Conservation (phyloP, 2,113 vertebrate species). For the Brachypteracias leptosomus region DNA sequence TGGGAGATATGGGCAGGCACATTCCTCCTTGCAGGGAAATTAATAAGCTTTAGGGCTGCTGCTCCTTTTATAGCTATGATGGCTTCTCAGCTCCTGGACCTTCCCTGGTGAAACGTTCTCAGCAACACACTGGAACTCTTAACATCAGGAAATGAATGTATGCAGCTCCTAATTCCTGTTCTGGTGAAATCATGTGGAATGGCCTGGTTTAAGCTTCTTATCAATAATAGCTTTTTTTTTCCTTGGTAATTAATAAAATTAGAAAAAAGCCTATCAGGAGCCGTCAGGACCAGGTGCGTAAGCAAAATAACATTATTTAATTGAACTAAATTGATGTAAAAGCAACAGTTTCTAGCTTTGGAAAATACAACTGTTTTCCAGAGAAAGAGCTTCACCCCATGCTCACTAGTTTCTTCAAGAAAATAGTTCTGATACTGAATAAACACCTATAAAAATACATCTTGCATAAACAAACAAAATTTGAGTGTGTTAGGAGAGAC, state of each 20-base stretch:
- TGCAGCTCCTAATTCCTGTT: not conserved
- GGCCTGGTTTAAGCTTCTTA: conserved; percentile 39
- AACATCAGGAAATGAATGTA: fast-evolving
- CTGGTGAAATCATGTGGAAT: conserved; percentile 28
- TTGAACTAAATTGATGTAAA: not conserved
- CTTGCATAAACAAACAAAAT: not conserved
- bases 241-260: conserved; percentile 27
- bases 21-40: not conserved
- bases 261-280: not conserved
- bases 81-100: not conserved
- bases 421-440: not conserved
- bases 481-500: not conserved
- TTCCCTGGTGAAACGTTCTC: not conserved
- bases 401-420: not conserved
- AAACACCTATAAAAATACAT: not conserved
- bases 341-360: not conserved
- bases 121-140: not conserved
- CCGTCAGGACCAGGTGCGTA: not conserved
- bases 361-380: not conserved
- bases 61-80: not conserved
- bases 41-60: not conserved
- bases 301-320: not conserved
- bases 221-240: not conserved
- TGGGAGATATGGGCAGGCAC: not conserved
- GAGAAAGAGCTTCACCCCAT: not conserved